Conservation (phyloP, 2,797 vertebrate species). For the Parambassis ranga region DNA sequence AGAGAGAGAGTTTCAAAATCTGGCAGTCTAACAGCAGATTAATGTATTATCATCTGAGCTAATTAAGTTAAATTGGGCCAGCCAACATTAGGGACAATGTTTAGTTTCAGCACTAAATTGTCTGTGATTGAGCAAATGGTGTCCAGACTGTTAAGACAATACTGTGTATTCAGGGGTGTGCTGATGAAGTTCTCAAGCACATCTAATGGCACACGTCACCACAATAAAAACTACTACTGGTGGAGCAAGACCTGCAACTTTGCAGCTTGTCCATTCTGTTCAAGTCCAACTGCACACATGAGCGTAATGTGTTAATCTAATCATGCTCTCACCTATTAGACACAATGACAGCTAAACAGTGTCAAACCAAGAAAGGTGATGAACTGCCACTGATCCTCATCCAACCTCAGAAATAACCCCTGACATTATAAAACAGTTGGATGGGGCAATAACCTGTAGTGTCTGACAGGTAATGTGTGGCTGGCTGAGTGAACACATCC, state of each 20-base stretch:
- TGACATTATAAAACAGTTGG: constrained; percentile 45
- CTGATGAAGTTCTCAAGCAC: no score
- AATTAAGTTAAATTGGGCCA: no score
- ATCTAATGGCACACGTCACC: background rate
- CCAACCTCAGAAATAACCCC: constrained; percentile 23
- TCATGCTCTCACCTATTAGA: background rate
- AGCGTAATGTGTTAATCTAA: background rate
- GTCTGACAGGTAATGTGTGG: constrained; percentile 41
- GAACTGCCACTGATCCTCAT: constrained; percentile 5
- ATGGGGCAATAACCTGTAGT: constrained; percentile 54
- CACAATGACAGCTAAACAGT: background rate
- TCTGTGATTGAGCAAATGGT: no score
- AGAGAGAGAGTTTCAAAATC: no score
- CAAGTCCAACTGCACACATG: no score
- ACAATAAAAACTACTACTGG: constrained; percentile 5
- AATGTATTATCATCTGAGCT: no score
- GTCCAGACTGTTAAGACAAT: no score
- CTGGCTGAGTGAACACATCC: constrained; percentile 54
- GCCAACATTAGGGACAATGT: no score
- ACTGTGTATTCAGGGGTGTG: no score
- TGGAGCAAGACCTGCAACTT: background rate
- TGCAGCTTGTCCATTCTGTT: background rate
- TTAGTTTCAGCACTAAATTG: no score
- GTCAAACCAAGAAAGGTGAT: no score
- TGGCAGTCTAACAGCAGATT: no score